These are phyloP conservation scores for Chelidonichthys spinosus DNA, from an alignment of 2,797 vertebrate species.

Conservation along the genomic window DNA sequence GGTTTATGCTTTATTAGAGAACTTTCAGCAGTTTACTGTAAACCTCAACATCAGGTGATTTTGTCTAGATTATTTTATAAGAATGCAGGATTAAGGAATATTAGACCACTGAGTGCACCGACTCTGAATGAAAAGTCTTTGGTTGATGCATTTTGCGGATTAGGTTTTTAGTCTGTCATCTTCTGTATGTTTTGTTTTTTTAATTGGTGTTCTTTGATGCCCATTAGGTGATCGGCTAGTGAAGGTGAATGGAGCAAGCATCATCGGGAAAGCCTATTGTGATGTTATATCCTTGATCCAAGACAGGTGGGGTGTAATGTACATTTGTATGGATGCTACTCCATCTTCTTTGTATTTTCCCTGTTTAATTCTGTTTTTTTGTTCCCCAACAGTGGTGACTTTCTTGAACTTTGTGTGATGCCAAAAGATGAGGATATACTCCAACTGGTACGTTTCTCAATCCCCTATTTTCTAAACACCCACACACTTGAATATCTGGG, in stretches of 20 bases:
- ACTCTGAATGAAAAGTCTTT: background rate
- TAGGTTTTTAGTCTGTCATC: background rate
- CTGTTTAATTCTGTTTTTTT: background rate
- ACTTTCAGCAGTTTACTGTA: slow-evolving; percentile 5
- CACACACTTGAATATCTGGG: too few species aligned
- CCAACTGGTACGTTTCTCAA: slow-evolving; percentile 89
- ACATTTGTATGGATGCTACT: background rate
- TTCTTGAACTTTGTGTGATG: slow-evolving; percentile 97
- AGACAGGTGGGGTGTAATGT: slow-evolving; percentile 89
- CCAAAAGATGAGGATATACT: slow-evolving; percentile 99
- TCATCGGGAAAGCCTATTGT: slow-evolving; percentile 98
- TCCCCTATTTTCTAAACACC: background rate
- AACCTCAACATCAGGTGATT: background rate
- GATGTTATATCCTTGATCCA: slow-evolving; percentile 98
- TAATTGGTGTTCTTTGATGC: background rate
- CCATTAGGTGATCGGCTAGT: slow-evolving; percentile 95
- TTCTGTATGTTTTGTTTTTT: background rate
- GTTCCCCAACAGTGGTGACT: slow-evolving; percentile 86
- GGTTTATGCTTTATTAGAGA: slow-evolving; percentile 7
- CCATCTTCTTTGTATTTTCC: background rate
- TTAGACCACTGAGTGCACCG: background rate
- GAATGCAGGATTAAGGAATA: background rate
- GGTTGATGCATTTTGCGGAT: background rate
- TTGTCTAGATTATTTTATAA: background rate
- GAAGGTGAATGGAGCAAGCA: slow-evolving; percentile 97